A percentile compares a stretch with the other conserved stretches of the same genome.
Evolutionary conservation across 1,140 invertebrate species (phyloP).

Genomic region (Helicoverpa zea): DNA sequence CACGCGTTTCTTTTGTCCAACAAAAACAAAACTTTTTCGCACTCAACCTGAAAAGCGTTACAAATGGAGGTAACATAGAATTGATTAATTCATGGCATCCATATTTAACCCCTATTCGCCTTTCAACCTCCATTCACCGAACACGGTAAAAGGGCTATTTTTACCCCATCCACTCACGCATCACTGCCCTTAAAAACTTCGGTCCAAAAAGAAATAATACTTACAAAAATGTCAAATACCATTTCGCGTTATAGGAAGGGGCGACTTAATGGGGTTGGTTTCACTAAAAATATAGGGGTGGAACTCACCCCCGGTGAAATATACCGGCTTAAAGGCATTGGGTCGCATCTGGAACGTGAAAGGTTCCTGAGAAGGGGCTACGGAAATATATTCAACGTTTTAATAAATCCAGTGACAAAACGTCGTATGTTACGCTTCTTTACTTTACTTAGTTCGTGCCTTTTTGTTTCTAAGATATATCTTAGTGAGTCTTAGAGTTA

Average conservation of each 20-base stretch:
- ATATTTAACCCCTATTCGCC: neutral
- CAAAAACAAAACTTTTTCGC: neutral
- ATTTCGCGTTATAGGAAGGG: slow-evolving; percentile 26
- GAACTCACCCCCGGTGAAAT: slow-evolving; percentile 25
- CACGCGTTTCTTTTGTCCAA: neutral
- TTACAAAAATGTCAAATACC: slow-evolving; percentile 47
- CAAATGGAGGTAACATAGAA: no score
- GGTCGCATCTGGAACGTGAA: slow-evolving; percentile 43
- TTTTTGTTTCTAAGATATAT: neutral
- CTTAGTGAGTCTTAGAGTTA: neutral
- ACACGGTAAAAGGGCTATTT: slow-evolving; percentile 16
- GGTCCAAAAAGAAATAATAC: slow-evolving; percentile 34
- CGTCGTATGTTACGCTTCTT: slow-evolving; percentile 28
- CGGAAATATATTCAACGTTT: slow-evolving; percentile 46
- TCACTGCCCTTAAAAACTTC: slow-evolving; percentile 26
- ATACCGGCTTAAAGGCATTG: slow-evolving; percentile 36
- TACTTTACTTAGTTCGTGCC: slow-evolving; percentile 5
- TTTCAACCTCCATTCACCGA: neutral
- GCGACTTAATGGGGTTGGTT: slow-evolving; percentile 39
- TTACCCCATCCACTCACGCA: slow-evolving; percentile 25
- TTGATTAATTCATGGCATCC: neutral
- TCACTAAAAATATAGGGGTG: slow-evolving; percentile 39
- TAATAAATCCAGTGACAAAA: slow-evolving; percentile 46
- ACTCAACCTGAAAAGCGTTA: no score
- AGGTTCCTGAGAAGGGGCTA: slow-evolving; percentile 39